Conservation (phyloP, 2,113 vertebrate genomes). For the Tragulus kanchil region DNA sequence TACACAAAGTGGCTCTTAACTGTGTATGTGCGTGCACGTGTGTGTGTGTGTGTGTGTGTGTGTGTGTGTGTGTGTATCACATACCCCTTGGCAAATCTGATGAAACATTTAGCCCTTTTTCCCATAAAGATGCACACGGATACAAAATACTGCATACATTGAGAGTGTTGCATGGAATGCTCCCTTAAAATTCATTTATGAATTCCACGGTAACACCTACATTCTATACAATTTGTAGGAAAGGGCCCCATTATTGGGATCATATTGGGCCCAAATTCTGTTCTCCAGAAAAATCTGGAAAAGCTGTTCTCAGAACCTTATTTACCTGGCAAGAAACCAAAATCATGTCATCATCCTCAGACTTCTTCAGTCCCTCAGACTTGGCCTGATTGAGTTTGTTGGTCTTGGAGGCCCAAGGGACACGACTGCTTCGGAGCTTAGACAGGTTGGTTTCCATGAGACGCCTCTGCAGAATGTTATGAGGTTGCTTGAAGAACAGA, state of each 20-base stretch:
- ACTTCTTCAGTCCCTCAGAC: conserved; percentile 82
- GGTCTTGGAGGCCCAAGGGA: conserved; percentile 85
- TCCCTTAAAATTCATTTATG: background rate
- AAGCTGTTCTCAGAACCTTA: conserved; percentile 76
- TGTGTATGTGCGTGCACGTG: background rate
- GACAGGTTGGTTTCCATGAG: conserved; percentile 93
- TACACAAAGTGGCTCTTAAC: conserved; percentile 2
- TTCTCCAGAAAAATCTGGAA: conserved; percentile 25
- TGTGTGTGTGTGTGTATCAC: background rate
- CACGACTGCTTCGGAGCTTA: conserved; percentile 87
- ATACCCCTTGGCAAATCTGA: conserved; percentile 40
- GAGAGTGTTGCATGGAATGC: background rate
- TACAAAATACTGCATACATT: background rate
- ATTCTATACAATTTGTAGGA: background rate
- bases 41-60: background rate
- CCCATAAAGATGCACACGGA: background rate
- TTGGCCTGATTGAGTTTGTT: conserved; percentile 86
- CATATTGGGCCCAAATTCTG: background rate
- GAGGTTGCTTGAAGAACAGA: conserved; percentile 91
- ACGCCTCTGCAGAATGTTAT: conserved; percentile 93
- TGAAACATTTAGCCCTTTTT: conserved; percentile 5
- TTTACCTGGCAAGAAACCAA: conserved; percentile 91
- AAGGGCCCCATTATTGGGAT: background rate
- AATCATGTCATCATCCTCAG: conserved; percentile 89
- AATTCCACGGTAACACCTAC: conserved; percentile 24